Evolutionary conservation across 2,797 vertebrate species (phyloP), one percentile per base, ranked within the genome.

Genomic region (Falco cherrug): DNA sequence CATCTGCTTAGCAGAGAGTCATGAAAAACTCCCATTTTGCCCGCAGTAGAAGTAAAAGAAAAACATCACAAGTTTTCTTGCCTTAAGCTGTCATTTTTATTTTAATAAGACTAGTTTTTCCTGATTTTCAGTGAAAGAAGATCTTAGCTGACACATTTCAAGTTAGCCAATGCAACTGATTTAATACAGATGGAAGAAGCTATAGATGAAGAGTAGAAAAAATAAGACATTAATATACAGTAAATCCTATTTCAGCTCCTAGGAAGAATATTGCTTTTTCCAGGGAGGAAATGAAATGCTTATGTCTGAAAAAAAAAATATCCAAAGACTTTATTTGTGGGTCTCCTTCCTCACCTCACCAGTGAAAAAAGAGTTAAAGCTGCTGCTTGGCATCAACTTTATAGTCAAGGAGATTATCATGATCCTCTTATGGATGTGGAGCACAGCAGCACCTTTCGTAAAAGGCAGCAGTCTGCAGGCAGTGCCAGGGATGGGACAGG

Each of bases 241-340:
- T 56, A 94, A 89, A 84, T 87, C 73, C 37, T 79, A 90, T 92
- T 84, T 92, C 84, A 79, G n/a, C 16, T 93, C n/a, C 70, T 64
- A 16, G 8, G 39, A 45, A 86, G 54, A 91, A 92, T 35, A 78
- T 20, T 90, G 37, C 41, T 92, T 89, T 93, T 45, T 76, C 20
- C 11, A 2, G 28, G 29, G 50, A 84, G 39, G 19, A 86, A 93
- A 94, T 56, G 1, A 95, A 91, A 87, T 67, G 9, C n/a, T 90
- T 86, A 54, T 35, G 10, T 67, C 25, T 56, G 54, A 31, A 77
- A 59, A 85, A 59, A 85, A 45, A 63, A 83, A 69, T 4, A 31
- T 47, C 35, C 7, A 41, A 41, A 41, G 64, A 78, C 11, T 80
- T 89, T 81, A 68, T 69, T 69, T 83, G 28, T 53, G 39, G 24